Base-by-base conservation (phyloP, 2,888 invertebrate genomes). In the Euplagia quadripunctaria region DNA sequence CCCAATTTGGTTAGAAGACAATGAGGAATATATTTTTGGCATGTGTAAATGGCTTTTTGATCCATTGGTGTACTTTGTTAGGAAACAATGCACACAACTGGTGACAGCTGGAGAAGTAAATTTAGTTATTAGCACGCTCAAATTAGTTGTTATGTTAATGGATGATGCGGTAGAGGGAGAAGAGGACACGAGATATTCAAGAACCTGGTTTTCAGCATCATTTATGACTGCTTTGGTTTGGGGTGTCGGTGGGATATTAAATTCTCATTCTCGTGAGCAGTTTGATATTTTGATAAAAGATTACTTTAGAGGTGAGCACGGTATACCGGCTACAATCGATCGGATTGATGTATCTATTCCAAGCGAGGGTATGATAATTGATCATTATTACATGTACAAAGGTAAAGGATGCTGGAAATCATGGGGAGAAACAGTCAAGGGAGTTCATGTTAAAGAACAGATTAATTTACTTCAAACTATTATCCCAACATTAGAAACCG, bases 401-500 rank as follows among this genome's bases (percentile, higher is more conserved):
- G 97, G 97, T 64, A 98, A 98, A 90, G 99, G 99, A 0, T 96
- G 96, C 68, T 99, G 99, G 99, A 98, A 98, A 87, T 97, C 97
- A 71, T 99, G 98, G 97, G 97, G 97, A 2, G 99, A 99, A 73
- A 89, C 97, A 68, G 97, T 98, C 0, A 97, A 96, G 86, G 88
- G 92, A 58, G 90, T 94, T 52, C 93, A 93, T 81, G 86, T 96
- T 7, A 96, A 94, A 77, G 97, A 97, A 83, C 96, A 97, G 78
- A 95, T 96, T 49, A 97, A 97, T 88, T 95, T 97, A 74, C 93
- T 97, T n/a, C 97, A 97, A 90, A 96, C 98, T 70, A 96, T 98
- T 64, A 97, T 99, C 64, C 98, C 98, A 14, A 99, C 99, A 0
- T 96, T 98, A 69, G 99, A 99, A 89, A 98, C 98, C 0, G 97